phyloP scores from a whole-genome alignment of 2,797 vertebrate genomes.

The Platyrinchus mystaceus region DNA sequence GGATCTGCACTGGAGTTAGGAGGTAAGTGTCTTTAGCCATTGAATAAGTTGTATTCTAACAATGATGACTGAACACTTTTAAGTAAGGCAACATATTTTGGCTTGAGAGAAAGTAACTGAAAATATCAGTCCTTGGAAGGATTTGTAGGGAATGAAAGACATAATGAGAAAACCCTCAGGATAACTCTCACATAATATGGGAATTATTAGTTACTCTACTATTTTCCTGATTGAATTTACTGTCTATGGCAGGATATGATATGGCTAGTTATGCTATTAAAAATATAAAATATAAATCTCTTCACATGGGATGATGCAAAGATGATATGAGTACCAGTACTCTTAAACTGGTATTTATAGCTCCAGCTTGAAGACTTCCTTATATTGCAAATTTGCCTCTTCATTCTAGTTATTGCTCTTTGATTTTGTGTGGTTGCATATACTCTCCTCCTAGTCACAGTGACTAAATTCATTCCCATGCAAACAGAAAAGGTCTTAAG shows the following conservation, averaged over 20 bases:
- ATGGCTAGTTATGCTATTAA: not conserved
- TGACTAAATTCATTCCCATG: not conserved
- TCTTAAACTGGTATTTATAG: not conserved
- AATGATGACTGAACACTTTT: not conserved
- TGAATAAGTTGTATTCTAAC: not conserved
- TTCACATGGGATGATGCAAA: not conserved
- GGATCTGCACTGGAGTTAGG: not conserved
- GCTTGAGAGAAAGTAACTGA: not conserved
- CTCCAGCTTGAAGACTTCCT: not conserved
- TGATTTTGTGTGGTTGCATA: not conserved
- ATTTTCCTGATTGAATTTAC: not conserved
- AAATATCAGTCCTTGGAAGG: not conserved
- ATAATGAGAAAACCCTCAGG: not conserved
- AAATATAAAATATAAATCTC: not conserved
- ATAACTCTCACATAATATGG: not conserved
- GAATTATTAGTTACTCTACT: not conserved
- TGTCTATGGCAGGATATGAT: not conserved
- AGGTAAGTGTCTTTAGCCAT: not conserved
- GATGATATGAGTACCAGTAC: not conserved
- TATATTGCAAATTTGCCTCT: not conserved
- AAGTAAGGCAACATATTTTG: not conserved
- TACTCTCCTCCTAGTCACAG: not conserved
- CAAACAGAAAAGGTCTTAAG: not conserved
- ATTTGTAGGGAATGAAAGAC: not conserved
- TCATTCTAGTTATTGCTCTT: slow-evolving; percentile 25